Evolutionary conservation across 2,113 vertebrate genomes (phyloP).

Genomic region (Calyptommatus sinebrachiatus): DNA sequence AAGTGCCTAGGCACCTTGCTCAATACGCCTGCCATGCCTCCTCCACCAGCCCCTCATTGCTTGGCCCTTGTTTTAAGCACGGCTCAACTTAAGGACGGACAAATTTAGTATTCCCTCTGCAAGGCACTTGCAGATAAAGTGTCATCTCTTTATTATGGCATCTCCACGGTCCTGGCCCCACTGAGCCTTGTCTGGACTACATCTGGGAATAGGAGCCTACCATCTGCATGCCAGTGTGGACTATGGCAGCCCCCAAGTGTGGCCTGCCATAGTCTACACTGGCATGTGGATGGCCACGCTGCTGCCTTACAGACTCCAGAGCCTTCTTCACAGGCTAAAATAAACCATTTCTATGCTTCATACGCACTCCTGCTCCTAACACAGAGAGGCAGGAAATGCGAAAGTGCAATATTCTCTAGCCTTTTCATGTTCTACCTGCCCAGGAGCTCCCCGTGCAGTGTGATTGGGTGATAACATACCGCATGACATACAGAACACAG

Average conservation of each 20-base stretch:
- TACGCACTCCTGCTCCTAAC: neutral
- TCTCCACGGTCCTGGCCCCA: neutral
- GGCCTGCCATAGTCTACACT: too few species aligned
- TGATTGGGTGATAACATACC: too few species aligned
- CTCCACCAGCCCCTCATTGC: neutral
- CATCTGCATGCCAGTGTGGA: too few species aligned
- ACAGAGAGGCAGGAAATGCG: neutral
- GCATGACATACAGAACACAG: too few species aligned
- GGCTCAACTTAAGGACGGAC: neutral
- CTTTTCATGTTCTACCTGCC: too few species aligned
- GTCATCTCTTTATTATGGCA: too few species aligned
- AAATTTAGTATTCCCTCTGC: neutral
- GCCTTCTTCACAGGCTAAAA: neutral
- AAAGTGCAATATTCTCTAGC: too few species aligned
- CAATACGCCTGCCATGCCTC: neutral
- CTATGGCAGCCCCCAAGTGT: too few species aligned
- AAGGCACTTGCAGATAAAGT: neutral
- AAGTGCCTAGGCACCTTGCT: accelerated
- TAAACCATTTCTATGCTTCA: neutral
- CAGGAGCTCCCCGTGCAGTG: too few species aligned
- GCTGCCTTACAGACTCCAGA: too few species aligned
- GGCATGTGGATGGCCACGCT: neutral
- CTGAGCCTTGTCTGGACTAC: neutral
- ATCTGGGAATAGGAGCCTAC: too few species aligned
- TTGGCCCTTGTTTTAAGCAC: too few species aligned